These are phyloP conservation scores for Lucilia sericata DNA, from an alignment of 1,140 invertebrate genomes.

Conservation along the genomic window DNA sequence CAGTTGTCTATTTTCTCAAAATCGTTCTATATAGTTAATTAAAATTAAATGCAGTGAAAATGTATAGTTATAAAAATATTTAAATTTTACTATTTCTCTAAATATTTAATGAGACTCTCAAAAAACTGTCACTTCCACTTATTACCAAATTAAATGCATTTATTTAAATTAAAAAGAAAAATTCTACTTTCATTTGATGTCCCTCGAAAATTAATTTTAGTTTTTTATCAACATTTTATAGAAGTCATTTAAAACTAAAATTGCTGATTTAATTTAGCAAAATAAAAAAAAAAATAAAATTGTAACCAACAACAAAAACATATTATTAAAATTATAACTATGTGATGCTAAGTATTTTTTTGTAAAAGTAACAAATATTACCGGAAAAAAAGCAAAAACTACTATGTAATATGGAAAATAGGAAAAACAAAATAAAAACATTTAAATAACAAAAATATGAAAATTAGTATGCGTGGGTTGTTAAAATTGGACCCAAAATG, in stretches of 20 bases:
- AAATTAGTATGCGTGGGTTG: slow-evolving; percentile 28
- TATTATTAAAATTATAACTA: slow-evolving; percentile 17
- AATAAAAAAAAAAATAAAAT: neutral
- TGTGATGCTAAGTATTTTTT: neutral
- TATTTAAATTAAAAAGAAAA: neutral
- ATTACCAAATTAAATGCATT: too few species aligned
- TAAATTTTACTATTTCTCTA: too few species aligned
- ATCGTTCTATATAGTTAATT: too few species aligned
- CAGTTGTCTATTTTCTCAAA: too few species aligned
- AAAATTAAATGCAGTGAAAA: too few species aligned
- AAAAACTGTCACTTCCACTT: too few species aligned
- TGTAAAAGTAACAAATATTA: neutral
- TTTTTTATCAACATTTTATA: neutral
- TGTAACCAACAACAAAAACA: neutral
- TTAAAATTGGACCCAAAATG: slow-evolving; percentile 26
- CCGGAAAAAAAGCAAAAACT: neutral
- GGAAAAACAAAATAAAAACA: neutral
- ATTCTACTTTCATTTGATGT: neutral
- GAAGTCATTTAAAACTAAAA: neutral
- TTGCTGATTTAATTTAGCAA: slow-evolving; percentile 21
- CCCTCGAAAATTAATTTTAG: neutral
- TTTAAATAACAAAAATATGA: neutral
- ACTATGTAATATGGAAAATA: neutral
- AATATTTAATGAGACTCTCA: too few species aligned
- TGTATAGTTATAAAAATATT: too few species aligned